Evolutionary conservation across 2,797 vertebrate species (phyloP), one percentile per base, ranked within the genome.

Genomic region (Ataeniobius toweri): DNA sequence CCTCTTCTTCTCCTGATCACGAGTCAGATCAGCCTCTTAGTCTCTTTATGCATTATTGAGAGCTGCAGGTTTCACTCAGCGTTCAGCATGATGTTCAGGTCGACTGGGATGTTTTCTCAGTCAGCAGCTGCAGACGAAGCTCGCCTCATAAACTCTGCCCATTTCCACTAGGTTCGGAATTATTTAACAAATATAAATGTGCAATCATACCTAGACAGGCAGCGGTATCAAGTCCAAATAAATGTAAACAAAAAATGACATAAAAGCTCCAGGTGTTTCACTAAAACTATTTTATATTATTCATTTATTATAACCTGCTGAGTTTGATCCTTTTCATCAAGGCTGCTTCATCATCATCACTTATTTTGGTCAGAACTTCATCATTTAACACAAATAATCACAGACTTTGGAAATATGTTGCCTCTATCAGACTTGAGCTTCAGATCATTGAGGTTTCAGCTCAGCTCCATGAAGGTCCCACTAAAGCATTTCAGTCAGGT

Each of bases 21-120:
- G 36, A 36, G 36, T 36, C 36, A 56, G 59, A 80, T 58, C 79
- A 1, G 20, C 51, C 51, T 44, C 71, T 46, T 68, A 28, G 36
- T 14, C 18, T 28, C 20, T 78, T 73, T 41, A 75, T 67, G 73
- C 51, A 90, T 91, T 85, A 88, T 88, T 87, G 78, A 90, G 83
- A 70, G 71, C 36, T 39, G 58, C 39, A 58, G 71, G 12, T 26
- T 58, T 74, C 24, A 65, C 44, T 20, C 18, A 28, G 61, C 36
- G 20, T 83, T 85, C 73, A 74, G 31, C 77, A 67, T 39, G 36
- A 77, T 1, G 69, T 12, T 56, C 74, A 73, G 65, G 65, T 69
- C 56, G 2, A 22, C 61, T 20, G 65, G 18, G 28, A 16, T 36
- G 5, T 31, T 61, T 61, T 61, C 69, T 71, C 68, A 22, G n/a